Evolutionary conservation across 2,888 invertebrate genomes (phyloP), one percentile per base, ranked within the genome.

Genomic region (Sympetrum striolatum): DNA sequence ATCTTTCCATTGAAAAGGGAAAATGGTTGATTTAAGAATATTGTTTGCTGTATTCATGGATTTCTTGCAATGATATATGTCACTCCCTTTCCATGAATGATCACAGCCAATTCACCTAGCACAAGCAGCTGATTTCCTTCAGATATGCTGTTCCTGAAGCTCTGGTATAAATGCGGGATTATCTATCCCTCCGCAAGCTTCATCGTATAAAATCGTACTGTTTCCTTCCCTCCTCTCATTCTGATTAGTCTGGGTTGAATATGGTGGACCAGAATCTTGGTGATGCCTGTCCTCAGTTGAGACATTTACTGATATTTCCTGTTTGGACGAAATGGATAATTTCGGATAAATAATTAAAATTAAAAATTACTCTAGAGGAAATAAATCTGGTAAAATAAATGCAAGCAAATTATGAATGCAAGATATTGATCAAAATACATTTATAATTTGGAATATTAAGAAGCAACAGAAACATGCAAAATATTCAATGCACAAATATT

Each of bases 161-260:
- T 10, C 80, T 90, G 8, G 92, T 92, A 10, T 92, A 92, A 58
- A 92, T 60, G 90, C 92, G 92, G 18, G 91, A 81, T 91, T 91
- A 91, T 60, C 90, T 53, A 90, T 37, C 31, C 90, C 79, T 18
- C 90, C 82, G 58, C 81, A 14, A 8, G 39, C 82, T 79, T 60
- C 82, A 90, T 90, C 73, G n/a, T 22, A 73, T 44, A 81, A 90
- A 73, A 14, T 12, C 31, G 8, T 1, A 14, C 4, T 73, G 73
- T 3, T 31, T 73, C 31, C 25, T 15, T 15, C 64, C 64, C 25
- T n/a, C 2, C 73, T 31, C 4, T 31, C 1, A 25, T 53, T 53
- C 15, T 53, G 2, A 53, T 53, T 53, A 18, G 53, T 18, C 18
- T 18, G 18, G 53, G 18, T 3, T 4, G 53, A 53, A 53, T 44